Evolutionary conservation across 35 echinoderm and acorn worm species (phyloP).

Genomic region (Ophiothrix spiculata): DNA sequence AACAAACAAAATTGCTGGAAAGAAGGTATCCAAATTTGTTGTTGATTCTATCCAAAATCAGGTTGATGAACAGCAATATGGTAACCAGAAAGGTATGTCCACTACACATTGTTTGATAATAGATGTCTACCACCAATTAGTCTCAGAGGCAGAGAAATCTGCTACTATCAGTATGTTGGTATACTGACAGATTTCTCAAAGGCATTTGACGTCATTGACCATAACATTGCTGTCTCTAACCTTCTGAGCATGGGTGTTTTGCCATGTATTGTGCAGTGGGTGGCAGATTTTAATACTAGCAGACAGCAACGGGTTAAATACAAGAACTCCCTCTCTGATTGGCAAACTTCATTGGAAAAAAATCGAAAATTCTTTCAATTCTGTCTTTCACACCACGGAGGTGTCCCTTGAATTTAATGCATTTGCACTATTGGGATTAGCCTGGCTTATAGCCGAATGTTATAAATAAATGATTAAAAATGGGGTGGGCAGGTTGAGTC

Average conservation of each 20-base stretch:
- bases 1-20: too few relatives aligned
- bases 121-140: conserved; percentile 19
- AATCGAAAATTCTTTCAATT: too few relatives aligned
- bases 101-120: conserved; percentile 36
- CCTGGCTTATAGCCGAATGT: too few relatives aligned
- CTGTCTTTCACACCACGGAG: too few relatives aligned
- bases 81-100: conserved; percentile 24
- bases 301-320: not conserved
- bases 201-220: conserved; percentile 1
- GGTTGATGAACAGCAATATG: conserved; percentile 22
- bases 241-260: conserved; percentile 16
- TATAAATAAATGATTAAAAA: too few relatives aligned
- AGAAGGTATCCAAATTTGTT: too few relatives aligned
- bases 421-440: too few relatives aligned
- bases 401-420: too few relatives aligned
- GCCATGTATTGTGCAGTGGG: not conserved
- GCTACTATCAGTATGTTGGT: not conserved
- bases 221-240: conserved; percentile 14
- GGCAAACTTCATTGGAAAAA: too few relatives aligned
- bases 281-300: not conserved
- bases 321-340: not conserved
- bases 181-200: conserved; percentile 41
- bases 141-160: not conserved
- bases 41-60: conserved; percentile 5
- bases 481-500: too few relatives aligned